Percentiles rank a stretch among this genome's conserved stretches.
phyloP scores from a whole-genome alignment of 2,888 invertebrate species.

The Spodoptera exigua region DNA sequence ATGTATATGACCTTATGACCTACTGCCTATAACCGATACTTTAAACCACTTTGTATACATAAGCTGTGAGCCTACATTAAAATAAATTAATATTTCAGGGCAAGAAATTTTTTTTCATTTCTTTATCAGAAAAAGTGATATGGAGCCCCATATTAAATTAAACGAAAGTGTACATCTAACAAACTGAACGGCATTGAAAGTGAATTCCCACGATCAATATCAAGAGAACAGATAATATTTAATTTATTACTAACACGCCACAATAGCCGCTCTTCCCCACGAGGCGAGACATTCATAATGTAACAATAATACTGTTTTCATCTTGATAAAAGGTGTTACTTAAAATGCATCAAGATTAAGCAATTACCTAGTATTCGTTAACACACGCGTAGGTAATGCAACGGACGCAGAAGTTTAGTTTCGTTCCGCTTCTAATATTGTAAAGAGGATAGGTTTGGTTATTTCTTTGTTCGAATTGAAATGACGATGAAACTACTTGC shows the following conservation, averaged over 20 bases:
- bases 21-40: too few species aligned
- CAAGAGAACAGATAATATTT: constrained; percentile 4
- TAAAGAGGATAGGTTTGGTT: too few species aligned
- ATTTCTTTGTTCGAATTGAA: too few species aligned
- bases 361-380: constrained; percentile 31
- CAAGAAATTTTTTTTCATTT: too few species aligned
- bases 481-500: too few species aligned
- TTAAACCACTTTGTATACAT: too few species aligned
- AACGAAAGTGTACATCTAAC: constrained; percentile 27
- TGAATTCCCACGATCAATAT: constrained; percentile 20
- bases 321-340: constrained; percentile 36
- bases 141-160: too few species aligned
- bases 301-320: constrained; percentile 43
- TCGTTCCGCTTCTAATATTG: too few species aligned
- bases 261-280: constrained; percentile 19
- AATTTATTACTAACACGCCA: constrained; percentile 15
- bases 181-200: constrained; percentile 24
- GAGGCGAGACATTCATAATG: constrained; percentile 16
- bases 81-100: too few species aligned
- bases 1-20: too few species aligned
- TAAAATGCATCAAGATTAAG: constrained; percentile 54
- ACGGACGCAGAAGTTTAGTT: constrained; percentile 20
- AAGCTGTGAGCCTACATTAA: too few species aligned
- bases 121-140: too few species aligned
- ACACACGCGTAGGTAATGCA: not conserved